Conservation (phyloP, 2,113 vertebrate genomes). For the Pituophis catenifer region DNA sequence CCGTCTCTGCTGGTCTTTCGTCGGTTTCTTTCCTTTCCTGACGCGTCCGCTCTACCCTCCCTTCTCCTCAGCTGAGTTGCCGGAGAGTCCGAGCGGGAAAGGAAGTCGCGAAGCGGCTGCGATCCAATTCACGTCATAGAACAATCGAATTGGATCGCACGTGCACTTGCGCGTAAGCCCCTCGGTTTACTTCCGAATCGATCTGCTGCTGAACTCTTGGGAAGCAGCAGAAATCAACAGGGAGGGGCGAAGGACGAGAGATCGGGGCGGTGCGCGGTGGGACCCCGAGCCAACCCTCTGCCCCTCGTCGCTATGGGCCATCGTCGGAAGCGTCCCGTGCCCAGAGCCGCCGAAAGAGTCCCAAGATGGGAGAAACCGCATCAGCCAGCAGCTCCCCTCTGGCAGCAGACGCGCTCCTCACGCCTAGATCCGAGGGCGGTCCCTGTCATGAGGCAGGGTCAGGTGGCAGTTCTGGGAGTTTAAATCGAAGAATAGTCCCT, state of each 20-base stretch:
- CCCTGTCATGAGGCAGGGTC: neutral
- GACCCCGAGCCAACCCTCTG: neutral
- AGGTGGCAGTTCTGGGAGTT: neutral
- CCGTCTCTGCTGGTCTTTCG: neutral
- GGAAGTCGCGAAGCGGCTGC: neutral
- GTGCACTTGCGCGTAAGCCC: neutral
- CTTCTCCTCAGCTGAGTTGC: neutral
- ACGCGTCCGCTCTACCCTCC: neutral
- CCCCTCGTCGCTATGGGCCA: neutral
- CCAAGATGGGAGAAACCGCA: too few relatives aligned
- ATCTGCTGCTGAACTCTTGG: neutral
- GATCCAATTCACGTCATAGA: neutral
- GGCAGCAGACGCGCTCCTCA: neutral
- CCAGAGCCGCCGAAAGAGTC: neutral
- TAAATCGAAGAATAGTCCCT: neutral
- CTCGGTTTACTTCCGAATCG: neutral
- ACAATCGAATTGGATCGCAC: neutral
- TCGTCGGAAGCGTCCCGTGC: neutral
- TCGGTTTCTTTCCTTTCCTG: neutral
- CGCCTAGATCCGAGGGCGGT: neutral
- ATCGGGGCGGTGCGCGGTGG: neutral
- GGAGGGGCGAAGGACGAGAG: neutral
- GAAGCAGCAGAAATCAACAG: neutral
- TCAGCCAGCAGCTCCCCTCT: neutral
- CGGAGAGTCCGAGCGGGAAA: neutral